Evolutionary conservation across 2,797 vertebrate species (phyloP).

Genomic region (Rhynchotus rufescens): DNA sequence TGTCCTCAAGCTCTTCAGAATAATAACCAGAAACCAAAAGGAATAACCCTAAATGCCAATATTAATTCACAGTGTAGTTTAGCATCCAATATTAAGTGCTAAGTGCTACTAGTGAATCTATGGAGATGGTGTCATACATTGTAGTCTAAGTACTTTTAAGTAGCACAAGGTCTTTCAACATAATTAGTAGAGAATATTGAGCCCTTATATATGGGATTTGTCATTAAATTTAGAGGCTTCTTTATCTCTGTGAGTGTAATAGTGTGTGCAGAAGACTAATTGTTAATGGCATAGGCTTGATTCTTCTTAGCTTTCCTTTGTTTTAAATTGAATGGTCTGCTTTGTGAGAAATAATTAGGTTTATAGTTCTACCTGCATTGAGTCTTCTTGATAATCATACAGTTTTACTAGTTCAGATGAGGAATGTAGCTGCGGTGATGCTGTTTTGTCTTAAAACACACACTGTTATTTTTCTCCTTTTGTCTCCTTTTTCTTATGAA

Average conservation of each 20-base stretch:
- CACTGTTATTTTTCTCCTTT: constrained; percentile 56
- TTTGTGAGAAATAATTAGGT: constrained; percentile 94
- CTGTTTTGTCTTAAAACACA: constrained; percentile 73
- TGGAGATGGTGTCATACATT: constrained; percentile 58
- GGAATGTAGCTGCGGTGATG: constrained; percentile 82
- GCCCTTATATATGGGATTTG: constrained; percentile 83
- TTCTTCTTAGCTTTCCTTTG: constrained; percentile 87
- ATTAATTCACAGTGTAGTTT: constrained; percentile 33
- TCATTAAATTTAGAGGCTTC: constrained; percentile 88
- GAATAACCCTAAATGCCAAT: background rate
- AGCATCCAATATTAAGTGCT: constrained; percentile 46
- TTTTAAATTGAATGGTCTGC: constrained; percentile 88
- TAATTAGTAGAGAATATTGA: constrained; percentile 87
- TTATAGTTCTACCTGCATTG: constrained; percentile 89
- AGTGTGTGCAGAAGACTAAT: constrained; percentile 91
- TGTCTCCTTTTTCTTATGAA: constrained; percentile 32
- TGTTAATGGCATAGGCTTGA: constrained; percentile 91
- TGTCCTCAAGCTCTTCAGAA: background rate
- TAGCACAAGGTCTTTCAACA: constrained; percentile 76
- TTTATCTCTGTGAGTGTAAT: constrained; percentile 90
- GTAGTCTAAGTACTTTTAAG: constrained; percentile 74
- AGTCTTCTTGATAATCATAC: constrained; percentile 83
- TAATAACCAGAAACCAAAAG: background rate
- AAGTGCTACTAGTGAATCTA: constrained; percentile 56
- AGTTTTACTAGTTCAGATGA: constrained; percentile 85